phyloP scores from a whole-genome alignment of 2,888 invertebrate species.

The Sphinx pinastri region DNA sequence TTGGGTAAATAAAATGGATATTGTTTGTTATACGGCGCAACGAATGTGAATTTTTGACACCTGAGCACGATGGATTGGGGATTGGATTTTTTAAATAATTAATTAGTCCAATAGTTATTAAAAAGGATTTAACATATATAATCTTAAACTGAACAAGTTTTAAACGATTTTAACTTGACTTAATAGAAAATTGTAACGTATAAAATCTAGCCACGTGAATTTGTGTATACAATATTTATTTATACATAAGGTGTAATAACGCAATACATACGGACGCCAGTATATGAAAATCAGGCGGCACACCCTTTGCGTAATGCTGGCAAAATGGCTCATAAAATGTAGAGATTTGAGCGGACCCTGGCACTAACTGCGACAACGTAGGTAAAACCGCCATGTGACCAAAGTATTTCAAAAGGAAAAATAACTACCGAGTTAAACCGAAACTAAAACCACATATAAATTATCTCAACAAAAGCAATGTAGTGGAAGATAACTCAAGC shows the following conservation, averaged over 20 bases:
- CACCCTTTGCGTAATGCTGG: background rate
- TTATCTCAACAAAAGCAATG: constrained; percentile 3
- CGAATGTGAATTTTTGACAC: background rate
- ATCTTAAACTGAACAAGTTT: too few relatives aligned
- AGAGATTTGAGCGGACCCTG: constrained; percentile 11
- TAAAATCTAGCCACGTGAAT: background rate
- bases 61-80: too few relatives aligned
- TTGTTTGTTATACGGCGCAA: background rate
- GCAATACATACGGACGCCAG: background rate
- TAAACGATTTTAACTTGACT: too few relatives aligned
- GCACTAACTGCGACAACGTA: constrained; percentile 3
- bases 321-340: constrained; percentile 16
- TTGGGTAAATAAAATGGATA: background rate
- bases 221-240: background rate
- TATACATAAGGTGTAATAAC: background rate
- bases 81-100: too few relatives aligned
- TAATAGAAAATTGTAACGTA: too few relatives aligned
- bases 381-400: background rate
- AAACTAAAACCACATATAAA: background rate
- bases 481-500: background rate
- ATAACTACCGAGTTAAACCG: background rate
- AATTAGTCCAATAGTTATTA: too few relatives aligned
- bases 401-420: constrained; percentile 8
- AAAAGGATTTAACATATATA: too few relatives aligned
- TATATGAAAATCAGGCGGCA: constrained; percentile 4